Evolutionary conservation across 2,113 vertebrate species (phyloP).

Genomic region (Leptodactylus fuscus): DNA sequence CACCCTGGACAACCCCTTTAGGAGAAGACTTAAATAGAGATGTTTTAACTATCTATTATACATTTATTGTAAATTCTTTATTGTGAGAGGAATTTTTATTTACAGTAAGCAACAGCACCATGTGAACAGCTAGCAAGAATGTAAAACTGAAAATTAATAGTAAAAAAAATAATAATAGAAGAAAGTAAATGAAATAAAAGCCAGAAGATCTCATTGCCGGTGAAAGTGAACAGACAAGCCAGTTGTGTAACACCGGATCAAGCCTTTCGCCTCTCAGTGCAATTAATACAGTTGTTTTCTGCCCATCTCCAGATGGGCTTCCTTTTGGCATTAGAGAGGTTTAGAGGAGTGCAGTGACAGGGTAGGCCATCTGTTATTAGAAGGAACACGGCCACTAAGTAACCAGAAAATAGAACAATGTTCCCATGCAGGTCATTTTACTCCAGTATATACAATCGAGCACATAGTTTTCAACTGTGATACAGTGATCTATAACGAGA

Average conservation of each 20-base stretch:
- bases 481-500: too few relatives aligned
- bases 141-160: too few relatives aligned
- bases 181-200: not conserved
- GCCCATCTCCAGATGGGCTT: slow-evolving; percentile 9
- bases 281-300: slow-evolving; percentile 5
- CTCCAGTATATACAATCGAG: not conserved
- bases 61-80: too few relatives aligned
- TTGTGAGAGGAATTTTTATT: too few relatives aligned
- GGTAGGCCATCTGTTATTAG: slow-evolving; percentile 11
- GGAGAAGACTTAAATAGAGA: too few relatives aligned
- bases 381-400: not conserved
- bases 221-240: not conserved
- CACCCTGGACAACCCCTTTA: too few relatives aligned
- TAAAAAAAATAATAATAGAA: not conserved
- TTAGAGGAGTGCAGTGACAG: not conserved
- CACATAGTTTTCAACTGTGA: not conserved
- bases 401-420: slow-evolving; percentile 8
- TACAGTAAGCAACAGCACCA: too few relatives aligned
- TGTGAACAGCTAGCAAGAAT: too few relatives aligned
- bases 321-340: slow-evolving; percentile 16
- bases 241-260: not conserved
- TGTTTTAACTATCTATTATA: too few relatives aligned
- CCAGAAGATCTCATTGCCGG: not conserved
- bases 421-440: too few relatives aligned
- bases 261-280: not conserved